phyloP scores from a whole-genome alignment of 2,113 vertebrate genomes.

The Aphyosemion australe region DNA sequence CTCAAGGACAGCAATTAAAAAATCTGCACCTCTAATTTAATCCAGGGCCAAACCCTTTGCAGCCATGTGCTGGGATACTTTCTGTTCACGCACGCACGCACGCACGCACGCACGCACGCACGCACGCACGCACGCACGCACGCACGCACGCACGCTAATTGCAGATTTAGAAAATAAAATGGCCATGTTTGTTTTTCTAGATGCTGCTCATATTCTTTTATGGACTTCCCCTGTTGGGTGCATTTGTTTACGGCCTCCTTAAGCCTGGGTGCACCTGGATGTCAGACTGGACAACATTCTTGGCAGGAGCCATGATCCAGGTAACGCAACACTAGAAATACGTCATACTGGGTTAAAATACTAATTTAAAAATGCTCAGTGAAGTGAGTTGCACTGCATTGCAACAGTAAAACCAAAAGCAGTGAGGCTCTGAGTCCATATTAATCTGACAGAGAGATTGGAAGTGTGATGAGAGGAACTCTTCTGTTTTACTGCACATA shows the following conservation, averaged over 20 bases:
- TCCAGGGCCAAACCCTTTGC: not conserved
- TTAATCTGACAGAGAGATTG: conserved; percentile 16
- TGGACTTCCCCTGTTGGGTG: conserved; percentile 81
- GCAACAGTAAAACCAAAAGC: not conserved
- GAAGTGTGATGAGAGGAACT: conserved; percentile 25
- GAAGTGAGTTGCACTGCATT: not conserved
- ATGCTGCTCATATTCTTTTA: conserved; percentile 90
- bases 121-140: no score
- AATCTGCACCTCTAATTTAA: not conserved
- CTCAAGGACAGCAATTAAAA: conserved; percentile 26
- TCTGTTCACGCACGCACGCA: no score
- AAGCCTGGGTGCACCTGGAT: conserved; percentile 88
- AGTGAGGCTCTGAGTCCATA: not conserved
- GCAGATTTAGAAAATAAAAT: not conserved
- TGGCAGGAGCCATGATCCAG: conserved; percentile 87
- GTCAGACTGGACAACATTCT: conserved; percentile 85
- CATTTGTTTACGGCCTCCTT: conserved; percentile 82
- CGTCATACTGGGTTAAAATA: no score
- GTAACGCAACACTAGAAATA: conserved; percentile 58
- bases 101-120: no score
- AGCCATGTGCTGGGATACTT: not conserved
- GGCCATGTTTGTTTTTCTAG: conserved; percentile 62
- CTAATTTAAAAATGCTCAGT: no score
- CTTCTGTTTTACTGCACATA: conserved; percentile 18
- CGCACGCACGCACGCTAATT: not conserved